Evolutionary conservation across 64 coral and sea anemone genomes (phyloP).

Genomic region (Actinia tenebrosa): DNA sequence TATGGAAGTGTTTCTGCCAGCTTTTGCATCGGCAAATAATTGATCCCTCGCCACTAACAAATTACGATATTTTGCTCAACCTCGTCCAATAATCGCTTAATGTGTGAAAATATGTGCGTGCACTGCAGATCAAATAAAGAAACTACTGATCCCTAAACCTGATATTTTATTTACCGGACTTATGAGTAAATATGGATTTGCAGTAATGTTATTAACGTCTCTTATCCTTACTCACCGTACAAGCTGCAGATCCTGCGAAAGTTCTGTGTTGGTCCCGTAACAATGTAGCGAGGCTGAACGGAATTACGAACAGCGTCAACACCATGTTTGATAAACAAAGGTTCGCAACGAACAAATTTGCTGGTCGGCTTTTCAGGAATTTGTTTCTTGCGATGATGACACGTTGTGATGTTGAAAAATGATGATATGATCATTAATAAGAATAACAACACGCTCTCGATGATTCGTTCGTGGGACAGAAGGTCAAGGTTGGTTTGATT

Average conservation of each 20-base stretch:
- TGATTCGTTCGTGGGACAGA: neutral
- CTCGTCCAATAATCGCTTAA: no score
- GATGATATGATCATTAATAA: conserved; percentile 45
- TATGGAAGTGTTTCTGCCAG: no score
- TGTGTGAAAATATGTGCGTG: no score
- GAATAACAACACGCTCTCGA: conserved; percentile 40
- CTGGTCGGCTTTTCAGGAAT: conserved; percentile 33
- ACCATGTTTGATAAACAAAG: conserved; percentile 61
- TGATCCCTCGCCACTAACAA: no score
- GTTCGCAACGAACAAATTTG: conserved; percentile 71
- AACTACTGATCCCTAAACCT: no score
- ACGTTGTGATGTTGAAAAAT: conserved; percentile 49
- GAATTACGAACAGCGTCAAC: conserved; percentile 67
- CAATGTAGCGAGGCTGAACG: conserved; percentile 72
- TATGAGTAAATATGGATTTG: no score
- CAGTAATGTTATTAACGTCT: no score
- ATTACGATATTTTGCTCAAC: no score
- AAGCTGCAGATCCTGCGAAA: conserved; percentile 14
- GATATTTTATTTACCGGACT: no score
- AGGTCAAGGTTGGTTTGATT: neutral
- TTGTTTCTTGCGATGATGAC: conserved; percentile 56
- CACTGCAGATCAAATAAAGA: no score
- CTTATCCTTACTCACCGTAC: conserved; percentile 40
- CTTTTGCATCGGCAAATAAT: no score
- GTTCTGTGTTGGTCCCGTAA: conserved; percentile 41